Base-by-base conservation (phyloP, 2,797 vertebrate species). In the Ctenopoma multispine region DNA sequence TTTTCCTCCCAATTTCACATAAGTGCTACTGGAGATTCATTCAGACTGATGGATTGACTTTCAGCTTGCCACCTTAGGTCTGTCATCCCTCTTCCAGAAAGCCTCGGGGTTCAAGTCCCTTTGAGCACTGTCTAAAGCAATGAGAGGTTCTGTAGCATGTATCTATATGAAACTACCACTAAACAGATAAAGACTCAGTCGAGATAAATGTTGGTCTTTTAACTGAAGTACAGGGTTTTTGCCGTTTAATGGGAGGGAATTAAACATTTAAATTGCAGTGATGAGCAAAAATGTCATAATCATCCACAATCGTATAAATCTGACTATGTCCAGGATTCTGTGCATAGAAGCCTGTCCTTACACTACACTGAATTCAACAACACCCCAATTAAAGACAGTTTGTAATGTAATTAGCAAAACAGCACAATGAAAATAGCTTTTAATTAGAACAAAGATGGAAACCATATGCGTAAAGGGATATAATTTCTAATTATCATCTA, bases 21-120 rank as follows among this genome's bases (percentile, higher is more conserved):
- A 76, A 84, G 65, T 75, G 77, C 78, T 79, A 56, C 63, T 54
- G 44, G 72, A 86, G 72, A 83, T 85, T 79, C 77, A 83, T 89
- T 74, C 80, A 63, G 59, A 78, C 75, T 83, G 85, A 89, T 75
- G 69, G 76, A 84, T 69, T 34, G 75, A 82, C 83, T 86, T 85
- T 82, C 63, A 67, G 63, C 68, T 75, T 63, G 68, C 84, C 86
- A 77, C 73, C 79, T 79, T 27, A 55, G 70, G 78, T 84, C 79
- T 69, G 69, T 80, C 85, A 81, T 89, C 77, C 56, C 41, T 84
- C 69, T 69, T 69, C 3, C 7, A 44, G 55, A 77, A 80, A 72
- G 72, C 77, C 79, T 75, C 18, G 0, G 79, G 78, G 61, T 53
- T 62, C 44, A 20, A 71, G 66, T 81, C 69, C 77, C 85, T 72